phyloP scores from a whole-genome alignment of 2,797 vertebrate genomes.

The Chlorospingus semifuscus region DNA sequence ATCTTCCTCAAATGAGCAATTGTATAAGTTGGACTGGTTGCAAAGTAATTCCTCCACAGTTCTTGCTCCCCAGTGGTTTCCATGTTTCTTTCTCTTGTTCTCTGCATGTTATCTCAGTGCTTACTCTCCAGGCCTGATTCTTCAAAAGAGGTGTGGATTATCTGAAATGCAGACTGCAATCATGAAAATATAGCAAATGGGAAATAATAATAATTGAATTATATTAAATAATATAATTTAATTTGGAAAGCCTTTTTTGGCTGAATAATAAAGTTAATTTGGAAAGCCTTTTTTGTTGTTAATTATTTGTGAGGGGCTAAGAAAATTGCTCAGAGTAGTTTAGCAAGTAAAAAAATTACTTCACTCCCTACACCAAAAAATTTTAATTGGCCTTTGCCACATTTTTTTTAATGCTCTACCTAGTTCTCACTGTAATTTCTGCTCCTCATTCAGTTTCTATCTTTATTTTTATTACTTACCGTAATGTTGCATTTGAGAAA shows the following conservation, averaged over 20 bases:
- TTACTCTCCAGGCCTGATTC: background rate
- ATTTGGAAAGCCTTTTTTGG: too few relatives aligned
- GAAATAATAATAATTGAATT: too few relatives aligned
- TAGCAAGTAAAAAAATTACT: background rate
- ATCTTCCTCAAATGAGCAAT: too few relatives aligned
- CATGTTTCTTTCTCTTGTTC: background rate
- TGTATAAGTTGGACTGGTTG: background rate
- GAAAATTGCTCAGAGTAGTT: background rate
- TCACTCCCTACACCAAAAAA: background rate
- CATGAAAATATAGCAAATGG: background rate
- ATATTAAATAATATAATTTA: too few relatives aligned
- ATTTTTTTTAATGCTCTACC: background rate
- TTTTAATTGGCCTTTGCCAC: background rate
- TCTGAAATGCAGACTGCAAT: background rate
- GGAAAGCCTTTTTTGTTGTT: background rate
- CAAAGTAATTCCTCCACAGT: background rate
- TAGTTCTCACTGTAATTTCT: background rate
- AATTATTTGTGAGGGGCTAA: background rate
- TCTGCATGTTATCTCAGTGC: background rate
- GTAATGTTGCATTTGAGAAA: background rate
- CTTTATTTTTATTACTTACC: background rate
- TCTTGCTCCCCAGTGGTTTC: background rate
- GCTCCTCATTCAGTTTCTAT: background rate
- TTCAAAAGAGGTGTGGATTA: background rate
- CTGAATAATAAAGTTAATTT: background rate